Conservation (phyloP, 2,888 invertebrate species). For the Drosophila histrio region DNA sequence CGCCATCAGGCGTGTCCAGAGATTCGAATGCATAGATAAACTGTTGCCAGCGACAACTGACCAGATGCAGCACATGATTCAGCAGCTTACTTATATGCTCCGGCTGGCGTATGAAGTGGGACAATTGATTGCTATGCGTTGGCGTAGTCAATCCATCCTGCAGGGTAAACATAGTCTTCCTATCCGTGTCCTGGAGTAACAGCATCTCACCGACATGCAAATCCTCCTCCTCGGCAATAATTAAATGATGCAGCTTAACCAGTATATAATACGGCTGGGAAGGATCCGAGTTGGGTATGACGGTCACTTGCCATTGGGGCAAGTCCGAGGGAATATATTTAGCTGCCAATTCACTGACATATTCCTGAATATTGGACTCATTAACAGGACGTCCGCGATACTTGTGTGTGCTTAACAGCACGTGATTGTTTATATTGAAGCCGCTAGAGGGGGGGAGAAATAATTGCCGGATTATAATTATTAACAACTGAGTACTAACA, state of each 20-base stretch:
- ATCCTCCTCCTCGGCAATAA: constrained; percentile 89
- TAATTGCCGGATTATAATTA: neutral
- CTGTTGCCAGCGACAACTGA: constrained; percentile 92
- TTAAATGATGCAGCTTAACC: constrained; percentile 90
- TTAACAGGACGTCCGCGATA: constrained; percentile 89
- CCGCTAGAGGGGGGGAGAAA: constrained; percentile 55
- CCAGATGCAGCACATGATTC: constrained; percentile 88
- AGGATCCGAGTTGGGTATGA: constrained; percentile 86
- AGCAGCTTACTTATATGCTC: constrained; percentile 88
- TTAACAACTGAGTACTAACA: too few species aligned
- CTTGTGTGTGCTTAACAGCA: constrained; percentile 87
- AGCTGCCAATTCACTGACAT: constrained; percentile 90
- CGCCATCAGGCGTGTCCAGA: constrained; percentile 87
- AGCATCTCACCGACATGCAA: constrained; percentile 91
- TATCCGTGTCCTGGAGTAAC: constrained; percentile 85
- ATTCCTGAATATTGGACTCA: constrained; percentile 91
- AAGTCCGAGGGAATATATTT: constrained; percentile 90
- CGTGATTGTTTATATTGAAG: constrained; percentile 88
- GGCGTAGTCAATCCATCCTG: constrained; percentile 38
- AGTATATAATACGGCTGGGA: constrained; percentile 87
- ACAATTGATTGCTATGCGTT: constrained; percentile 79
- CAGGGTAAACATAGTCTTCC: constrained; percentile 58
- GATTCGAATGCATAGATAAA: constrained; percentile 92
- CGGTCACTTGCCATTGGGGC: constrained; percentile 92
- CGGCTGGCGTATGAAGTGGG: constrained; percentile 86